Base-by-base conservation (phyloP, 2,888 invertebrate genomes). In the Sarcophaga caerulescens region DNA sequence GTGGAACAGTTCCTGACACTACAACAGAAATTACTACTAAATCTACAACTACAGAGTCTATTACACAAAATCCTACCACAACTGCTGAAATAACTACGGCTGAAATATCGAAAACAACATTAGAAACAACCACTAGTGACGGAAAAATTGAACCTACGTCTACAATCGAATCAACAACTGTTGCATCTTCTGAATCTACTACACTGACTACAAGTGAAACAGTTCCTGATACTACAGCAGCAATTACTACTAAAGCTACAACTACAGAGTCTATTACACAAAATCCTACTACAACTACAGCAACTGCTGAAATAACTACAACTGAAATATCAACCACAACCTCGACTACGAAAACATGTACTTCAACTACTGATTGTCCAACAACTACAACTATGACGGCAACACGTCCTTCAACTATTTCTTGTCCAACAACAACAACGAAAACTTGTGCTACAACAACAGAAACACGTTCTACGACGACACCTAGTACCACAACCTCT, bases 261-360 rank as follows among this genome's bases (percentile, higher is more conserved):
- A 79, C 69, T 0, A 75, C 69, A 25, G 52, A 63, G 47, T 5
- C 4, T 6, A 66, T 44, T 47, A n/a, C 14, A 14, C 45, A 21
- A 60, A 21, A 44, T 6, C n/a, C 60, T 11, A n/a, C 11, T 21
- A 60, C 19, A 44, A 44, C 60, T 19, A 14, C 60, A 14, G n/a
- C 35, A 44, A 12, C 65, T 17, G 74, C 63, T n/a, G 69, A 21
- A 73, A 62, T 57, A 14, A 59, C 73, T 47, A 19, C 73, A 11
- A 74, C 59, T 8, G 59, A 73, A 74, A 23, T 11, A n/a, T 59
- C n/a, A 44, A 19, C 79, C 1, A 69, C 69, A 10, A 8, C 35
- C 0, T 23, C 25, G 3, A 14, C 4, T 23, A 14, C 25, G 12
- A 19, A n/a, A n/a, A 10, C 35, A 35, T 35, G 35, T 35, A 35